phyloP scores from a whole-genome alignment of 2,797 vertebrate species.

The Catostomus latipinnis region DNA sequence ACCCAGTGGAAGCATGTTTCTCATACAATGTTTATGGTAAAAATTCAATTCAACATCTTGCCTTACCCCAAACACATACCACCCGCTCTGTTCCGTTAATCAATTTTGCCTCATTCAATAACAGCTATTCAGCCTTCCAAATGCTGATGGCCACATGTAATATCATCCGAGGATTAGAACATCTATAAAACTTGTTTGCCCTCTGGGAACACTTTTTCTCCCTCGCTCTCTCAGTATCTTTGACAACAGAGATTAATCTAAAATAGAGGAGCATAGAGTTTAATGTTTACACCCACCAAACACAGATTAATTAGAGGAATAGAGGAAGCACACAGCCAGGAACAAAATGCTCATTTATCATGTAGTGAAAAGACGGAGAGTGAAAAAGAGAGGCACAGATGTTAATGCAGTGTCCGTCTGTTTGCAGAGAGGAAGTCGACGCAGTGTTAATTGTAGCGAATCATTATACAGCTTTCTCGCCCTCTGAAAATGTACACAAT shows the following conservation, averaged over 20 bases:
- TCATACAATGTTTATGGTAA: background rate
- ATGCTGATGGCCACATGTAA: background rate
- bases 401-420: slow-evolving; percentile 37
- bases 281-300: slow-evolving; percentile 69
- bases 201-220: slow-evolving; percentile 7
- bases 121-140: background rate
- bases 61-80: too few species aligned
- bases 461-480: slow-evolving; percentile 63
- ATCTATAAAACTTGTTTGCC: slow-evolving; percentile 5
- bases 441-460: slow-evolving; percentile 54
- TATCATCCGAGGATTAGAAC: background rate
- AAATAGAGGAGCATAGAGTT: slow-evolving; percentile 59
- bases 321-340: slow-evolving; percentile 64
- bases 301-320: slow-evolving; percentile 74
- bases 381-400: slow-evolving; percentile 21
- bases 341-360: slow-evolving; percentile 71
- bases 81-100: too few species aligned
- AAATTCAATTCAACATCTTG: too few species aligned
- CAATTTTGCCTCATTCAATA: background rate
- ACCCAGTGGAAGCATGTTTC: background rate
- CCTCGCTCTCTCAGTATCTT: slow-evolving; percentile 9
- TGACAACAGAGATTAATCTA: slow-evolving; percentile 64
- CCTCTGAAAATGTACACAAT: slow-evolving; percentile 31
- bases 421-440: slow-evolving; percentile 13
- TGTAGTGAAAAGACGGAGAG: slow-evolving; percentile 14